Base-by-base conservation (phyloP, 2,888 invertebrate species). In the Drosophila quinaria region DNA sequence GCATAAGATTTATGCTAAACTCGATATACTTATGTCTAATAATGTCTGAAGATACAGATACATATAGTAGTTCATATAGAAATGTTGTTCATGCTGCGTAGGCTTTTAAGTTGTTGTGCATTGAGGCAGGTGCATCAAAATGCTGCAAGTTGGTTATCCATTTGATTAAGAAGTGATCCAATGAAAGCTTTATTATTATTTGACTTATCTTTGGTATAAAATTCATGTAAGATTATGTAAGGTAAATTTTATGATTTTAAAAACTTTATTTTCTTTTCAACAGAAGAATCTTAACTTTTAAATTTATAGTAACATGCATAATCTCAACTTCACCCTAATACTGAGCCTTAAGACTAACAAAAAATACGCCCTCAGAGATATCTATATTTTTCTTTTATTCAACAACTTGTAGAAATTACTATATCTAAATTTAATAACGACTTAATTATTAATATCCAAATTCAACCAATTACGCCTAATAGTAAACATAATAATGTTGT, bases 101-200 rank as follows among this genome's bases (percentile, higher is more conserved):
- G 88, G 82, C 56, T 58, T 19, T 15, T 25, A 64, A 71, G 75
- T 35, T 37, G 63, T 63, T 65, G 68, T 58, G 44, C 60, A 69
- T 69, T 86, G 80, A 51, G 80, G 83, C 74, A 86, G 71, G 82
- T 71, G 78, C 59, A 66, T 37, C 29, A 11, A 10, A 29, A 31
- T 35, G 47, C 10, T 19, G 47, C 49, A 65, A 46, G 29, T 63
- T 29, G 25, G 25, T 25, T 25, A 1, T 5, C 25, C 25, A 25
- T 25, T 25, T 25, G 25, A 25, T 25, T 25, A 25, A 5, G 25
- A 25, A 25, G 22, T 22, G 3, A 22, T 22, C 4, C 22, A 5
- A 5, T 5, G 5, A 22, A 22, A 22, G 22, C 22, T 22, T 22
- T 5, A 22, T 22, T 5, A 22, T 22, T 22, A 5, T 22, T 1